These are phyloP conservation scores for Phytoseiulus persimilis DNA, from an alignment of 2,888 invertebrate species.

Conservation along the genomic window DNA sequence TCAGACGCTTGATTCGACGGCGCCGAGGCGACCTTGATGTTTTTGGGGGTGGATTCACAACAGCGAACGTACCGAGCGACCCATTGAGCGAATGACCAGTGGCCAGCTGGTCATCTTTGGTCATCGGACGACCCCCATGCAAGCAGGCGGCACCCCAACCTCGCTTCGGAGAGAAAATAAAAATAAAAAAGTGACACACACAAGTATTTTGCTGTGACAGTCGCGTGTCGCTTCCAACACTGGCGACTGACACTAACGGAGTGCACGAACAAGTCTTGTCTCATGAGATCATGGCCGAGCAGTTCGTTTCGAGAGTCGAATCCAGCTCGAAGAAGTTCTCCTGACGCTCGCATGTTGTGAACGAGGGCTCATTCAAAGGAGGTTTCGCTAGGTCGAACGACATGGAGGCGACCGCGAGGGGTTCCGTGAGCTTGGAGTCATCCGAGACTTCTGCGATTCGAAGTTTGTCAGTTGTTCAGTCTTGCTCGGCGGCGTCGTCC, in stretches of 20 bases:
- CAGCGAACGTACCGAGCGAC: background rate
- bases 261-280: background rate
- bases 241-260: background rate
- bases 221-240: background rate
- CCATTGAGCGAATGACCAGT: background rate
- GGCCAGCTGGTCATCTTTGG: background rate
- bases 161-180: background rate
- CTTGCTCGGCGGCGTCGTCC: background rate
- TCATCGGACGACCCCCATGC: background rate
- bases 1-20: background rate
- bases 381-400: no score
- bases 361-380: no score
- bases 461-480: background rate
- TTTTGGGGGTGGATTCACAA: background rate
- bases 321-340: no score
- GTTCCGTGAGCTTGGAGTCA: no score
- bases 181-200: conserved; percentile 5
- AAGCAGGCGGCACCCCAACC: background rate
- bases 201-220: background rate
- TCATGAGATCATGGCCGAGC: background rate
- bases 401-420: no score
- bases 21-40: background rate
- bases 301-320: background rate
- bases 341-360: background rate
- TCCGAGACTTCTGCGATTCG: no score